Evolutionary conservation across 1,140 invertebrate species (phyloP).

Genomic region (Meloidogyne floridensis): DNA sequence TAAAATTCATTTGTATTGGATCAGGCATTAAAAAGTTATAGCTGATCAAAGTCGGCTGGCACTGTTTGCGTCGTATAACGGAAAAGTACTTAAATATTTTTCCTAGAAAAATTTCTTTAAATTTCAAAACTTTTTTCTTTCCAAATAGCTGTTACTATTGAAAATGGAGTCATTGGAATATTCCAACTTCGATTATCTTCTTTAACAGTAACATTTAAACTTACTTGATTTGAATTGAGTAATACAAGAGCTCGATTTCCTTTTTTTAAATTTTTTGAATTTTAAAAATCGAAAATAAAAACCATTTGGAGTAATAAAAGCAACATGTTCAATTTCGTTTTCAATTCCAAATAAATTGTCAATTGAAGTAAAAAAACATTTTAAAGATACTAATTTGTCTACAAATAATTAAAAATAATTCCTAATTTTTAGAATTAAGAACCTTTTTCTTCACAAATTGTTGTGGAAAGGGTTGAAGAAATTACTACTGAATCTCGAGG

Average conservation of each 20-base stretch:
- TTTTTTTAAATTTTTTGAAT: neutral
- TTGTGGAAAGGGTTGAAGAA: constrained; percentile 1
- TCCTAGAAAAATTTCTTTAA: too few relatives aligned
- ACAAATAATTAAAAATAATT: constrained; percentile 2
- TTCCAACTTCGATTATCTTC: constrained; percentile 17
- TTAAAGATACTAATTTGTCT: neutral
- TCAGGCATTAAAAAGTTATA: too few relatives aligned
- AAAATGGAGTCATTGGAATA: constrained; percentile 11
- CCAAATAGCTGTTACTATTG: constrained; percentile 21
- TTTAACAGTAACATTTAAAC: neutral
- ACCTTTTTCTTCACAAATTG: constrained; percentile 12
- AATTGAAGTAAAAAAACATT: constrained; percentile 25
- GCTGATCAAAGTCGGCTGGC: too few relatives aligned
- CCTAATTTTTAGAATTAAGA: neutral
- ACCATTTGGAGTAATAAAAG: constrained; percentile 13
- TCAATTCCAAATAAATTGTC: neutral
- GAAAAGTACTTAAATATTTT: too few relatives aligned
- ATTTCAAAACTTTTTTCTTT: neutral
- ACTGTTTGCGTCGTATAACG: too few relatives aligned
- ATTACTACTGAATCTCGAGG: constrained; percentile 37
- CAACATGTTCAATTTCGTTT: constrained; percentile 22
- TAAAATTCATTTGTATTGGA: too few relatives aligned
- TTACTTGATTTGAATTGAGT: neutral
- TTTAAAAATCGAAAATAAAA: neutral
- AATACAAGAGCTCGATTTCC: constrained; percentile 10